Evolutionary conservation across 2,888 invertebrate species (phyloP), one percentile per base, ranked within the genome.

Genomic region (Andricus curvator): DNA sequence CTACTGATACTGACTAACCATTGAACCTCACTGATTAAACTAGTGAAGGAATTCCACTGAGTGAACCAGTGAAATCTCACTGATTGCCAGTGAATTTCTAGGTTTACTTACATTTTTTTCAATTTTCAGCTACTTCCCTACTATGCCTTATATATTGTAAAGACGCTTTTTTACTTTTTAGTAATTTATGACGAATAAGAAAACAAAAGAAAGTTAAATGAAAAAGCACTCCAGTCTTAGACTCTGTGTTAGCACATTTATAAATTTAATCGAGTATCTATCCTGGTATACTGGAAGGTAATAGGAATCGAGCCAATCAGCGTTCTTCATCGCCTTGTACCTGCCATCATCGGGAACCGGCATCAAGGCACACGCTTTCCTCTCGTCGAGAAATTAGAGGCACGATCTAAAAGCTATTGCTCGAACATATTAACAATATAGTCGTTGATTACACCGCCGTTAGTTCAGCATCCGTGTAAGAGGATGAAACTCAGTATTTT

Each of bases 241-340:
- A 60, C 4, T 22, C 20, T 33, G 11, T 29, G 65, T 67, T 44
- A 15, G 41, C 37, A 67, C n/a, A 67, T 67, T 67, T 67, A 67
- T 67, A 41, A 44, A 67, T 22, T 44, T 41, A 67, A 67, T 67
- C 41, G 37, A 9, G 41, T 44, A 67, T 41, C n/a, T 44, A 67
- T 41, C 41, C 20, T n/a, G 67, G 41, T 51, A 25, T 51, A 64
- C 41, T 66, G 48, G 66, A 48, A 76, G 48, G 56, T 78, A 64
- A 79, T 77, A 77, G 81, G 81, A 82, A 85, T 85, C 84, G 82
- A 83, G 86, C 83, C 84, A 85, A 86, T 86, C 86, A 86, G 84
- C 83, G 81, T 79, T 81, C 77, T 79, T 82, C 81, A 80, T 81
- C 83, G 83, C 79, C 82, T 82, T 83, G 67, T 67, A 37, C 41